Evolutionary conservation across 2,888 invertebrate genomes (phyloP).

Genomic region (Ichneumoninae sp.): DNA sequence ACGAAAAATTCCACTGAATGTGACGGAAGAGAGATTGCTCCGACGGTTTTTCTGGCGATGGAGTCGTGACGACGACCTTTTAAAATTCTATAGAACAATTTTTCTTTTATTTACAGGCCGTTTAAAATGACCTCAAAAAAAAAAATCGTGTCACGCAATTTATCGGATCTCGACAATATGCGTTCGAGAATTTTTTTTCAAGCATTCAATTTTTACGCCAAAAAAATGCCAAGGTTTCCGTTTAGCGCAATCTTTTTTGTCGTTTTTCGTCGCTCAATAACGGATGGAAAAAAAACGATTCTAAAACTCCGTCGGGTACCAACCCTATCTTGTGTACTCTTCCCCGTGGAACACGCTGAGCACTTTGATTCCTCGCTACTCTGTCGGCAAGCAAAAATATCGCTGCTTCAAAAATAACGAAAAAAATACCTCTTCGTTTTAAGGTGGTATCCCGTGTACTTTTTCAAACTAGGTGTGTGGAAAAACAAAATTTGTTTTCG

Average conservation of each 20-base stretch:
- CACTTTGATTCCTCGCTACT: neutral
- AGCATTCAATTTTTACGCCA: neutral
- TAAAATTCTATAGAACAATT: neutral
- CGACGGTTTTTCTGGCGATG: neutral
- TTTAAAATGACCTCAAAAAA: neutral
- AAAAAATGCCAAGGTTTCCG: neutral
- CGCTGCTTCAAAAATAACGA: neutral
- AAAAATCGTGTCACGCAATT: neutral
- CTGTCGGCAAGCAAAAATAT: neutral
- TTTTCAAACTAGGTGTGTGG: neutral
- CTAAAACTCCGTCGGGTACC: neutral
- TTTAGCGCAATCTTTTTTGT: neutral
- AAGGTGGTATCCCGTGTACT: neutral
- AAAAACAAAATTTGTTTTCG: neutral
- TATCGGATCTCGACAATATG: neutral
- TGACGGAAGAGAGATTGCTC: constrained; percentile 6
- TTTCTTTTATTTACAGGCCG: neutral
- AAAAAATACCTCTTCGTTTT: neutral
- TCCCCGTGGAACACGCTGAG: neutral
- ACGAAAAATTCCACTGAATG: constrained; percentile 12
- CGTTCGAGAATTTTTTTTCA: neutral
- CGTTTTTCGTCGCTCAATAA: neutral
- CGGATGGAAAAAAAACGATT: neutral
- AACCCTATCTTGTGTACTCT: neutral
- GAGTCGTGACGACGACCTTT: neutral